A percentile compares a stretch with the other conserved stretches of the same genome.
Evolutionary conservation across 2,888 invertebrate species (phyloP).

Genomic region (Andrena minutula): DNA sequence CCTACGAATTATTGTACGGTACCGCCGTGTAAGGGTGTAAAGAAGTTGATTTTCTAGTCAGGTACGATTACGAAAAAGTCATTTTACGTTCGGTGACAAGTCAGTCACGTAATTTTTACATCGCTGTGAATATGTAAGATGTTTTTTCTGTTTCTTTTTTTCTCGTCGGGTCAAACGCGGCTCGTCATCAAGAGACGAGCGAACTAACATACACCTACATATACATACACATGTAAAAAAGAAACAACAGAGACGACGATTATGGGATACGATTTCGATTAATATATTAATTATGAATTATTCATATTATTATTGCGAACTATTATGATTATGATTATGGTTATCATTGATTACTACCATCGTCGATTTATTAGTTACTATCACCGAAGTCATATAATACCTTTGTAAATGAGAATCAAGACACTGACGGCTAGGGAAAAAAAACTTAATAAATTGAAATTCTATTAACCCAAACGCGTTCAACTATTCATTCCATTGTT

Average conservation of each 20-base stretch:
- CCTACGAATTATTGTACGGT: conserved; percentile 73
- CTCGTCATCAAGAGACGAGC: conserved; percentile 20
- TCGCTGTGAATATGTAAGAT: conserved; percentile 61
- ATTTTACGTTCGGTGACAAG: conserved; percentile 59
- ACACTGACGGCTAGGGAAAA: conserved; percentile 82
- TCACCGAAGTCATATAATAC: conserved; percentile 79
- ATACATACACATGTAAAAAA: conserved; percentile 10
- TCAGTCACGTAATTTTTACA: conserved; percentile 47
- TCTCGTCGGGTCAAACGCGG: conserved; percentile 1
- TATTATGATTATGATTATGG: conserved; percentile 53
- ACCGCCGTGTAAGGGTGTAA: conserved; percentile 54
- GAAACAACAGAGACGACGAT: conserved; percentile 49
- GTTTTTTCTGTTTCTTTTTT: conserved; percentile 3
- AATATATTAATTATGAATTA: conserved; percentile 50
- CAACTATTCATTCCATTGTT: conserved; percentile 52
- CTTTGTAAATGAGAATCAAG: conserved; percentile 84
- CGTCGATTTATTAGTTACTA: conserved; percentile 68
- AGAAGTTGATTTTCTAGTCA: conserved; percentile 77
- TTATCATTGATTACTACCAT: conserved; percentile 73
- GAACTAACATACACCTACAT: background rate
- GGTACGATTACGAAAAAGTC: conserved; percentile 58
- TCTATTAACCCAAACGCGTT: conserved; percentile 81
- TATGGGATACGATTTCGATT: conserved; percentile 58
- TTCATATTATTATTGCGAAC: conserved; percentile 48
- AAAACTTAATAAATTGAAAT: conserved; percentile 83